Conservation (phyloP, 2,113 vertebrate genomes). For the Grallaria varia region DNA sequence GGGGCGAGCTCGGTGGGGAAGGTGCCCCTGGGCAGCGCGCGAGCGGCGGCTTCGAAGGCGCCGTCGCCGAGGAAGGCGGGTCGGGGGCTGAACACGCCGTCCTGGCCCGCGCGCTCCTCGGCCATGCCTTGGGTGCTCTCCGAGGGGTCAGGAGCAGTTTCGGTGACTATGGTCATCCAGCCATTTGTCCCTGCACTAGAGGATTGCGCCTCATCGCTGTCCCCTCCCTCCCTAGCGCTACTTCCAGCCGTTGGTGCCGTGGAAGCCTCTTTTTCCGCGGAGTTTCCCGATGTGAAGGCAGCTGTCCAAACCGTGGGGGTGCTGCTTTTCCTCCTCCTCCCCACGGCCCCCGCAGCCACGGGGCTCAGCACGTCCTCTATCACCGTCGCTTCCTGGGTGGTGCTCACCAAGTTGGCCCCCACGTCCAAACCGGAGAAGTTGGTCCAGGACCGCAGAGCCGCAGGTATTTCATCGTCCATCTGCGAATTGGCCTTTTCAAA, state of each 20-base stretch:
- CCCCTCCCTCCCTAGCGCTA: background rate
- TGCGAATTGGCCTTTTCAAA: background rate
- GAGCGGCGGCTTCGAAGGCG: accelerated
- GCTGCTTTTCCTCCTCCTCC: slow-evolving; percentile 12
- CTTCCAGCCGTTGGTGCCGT: accelerated
- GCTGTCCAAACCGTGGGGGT: background rate
- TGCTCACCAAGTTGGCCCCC: slow-evolving; percentile 34
- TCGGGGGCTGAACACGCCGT: accelerated
- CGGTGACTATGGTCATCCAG: slow-evolving; percentile 4
- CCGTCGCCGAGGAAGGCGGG: background rate
- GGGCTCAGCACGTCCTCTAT: slow-evolving; percentile 28
- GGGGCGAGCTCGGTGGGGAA: accelerated
- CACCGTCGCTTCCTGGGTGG: background rate
- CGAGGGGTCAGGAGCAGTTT: background rate
- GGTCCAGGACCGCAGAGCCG: background rate
- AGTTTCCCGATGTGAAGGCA: accelerated
- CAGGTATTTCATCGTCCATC: accelerated
- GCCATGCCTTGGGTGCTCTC: background rate
- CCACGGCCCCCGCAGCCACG: background rate
- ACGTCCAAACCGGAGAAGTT: background rate
- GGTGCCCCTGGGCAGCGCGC: background rate
- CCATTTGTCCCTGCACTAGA: background rate
- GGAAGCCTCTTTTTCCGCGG: background rate
- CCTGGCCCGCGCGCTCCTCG: accelerated
- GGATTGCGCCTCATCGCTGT: background rate